Percentiles rank a stretch among this genome's conserved stretches.
These are phyloP conservation scores for Theodoxus fluviatilis DNA, from an alignment of 2,888 invertebrate species.

Conservation along the genomic window DNA sequence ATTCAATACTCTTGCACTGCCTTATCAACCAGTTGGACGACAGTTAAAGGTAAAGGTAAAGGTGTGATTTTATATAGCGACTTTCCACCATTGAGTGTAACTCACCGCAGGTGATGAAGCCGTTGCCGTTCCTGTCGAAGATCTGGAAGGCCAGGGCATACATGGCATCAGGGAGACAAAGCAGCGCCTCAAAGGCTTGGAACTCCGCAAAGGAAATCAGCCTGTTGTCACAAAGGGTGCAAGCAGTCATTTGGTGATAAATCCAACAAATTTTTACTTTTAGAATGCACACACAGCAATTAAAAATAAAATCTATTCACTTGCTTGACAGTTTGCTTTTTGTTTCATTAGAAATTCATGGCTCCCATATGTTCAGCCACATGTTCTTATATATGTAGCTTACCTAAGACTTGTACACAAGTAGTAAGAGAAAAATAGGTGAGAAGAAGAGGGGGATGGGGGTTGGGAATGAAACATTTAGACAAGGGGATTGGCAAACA, in stretches of 20 bases:
- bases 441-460: too few relatives aligned
- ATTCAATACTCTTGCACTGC: background rate
- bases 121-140: conserved; percentile 97
- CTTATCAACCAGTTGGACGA: too few relatives aligned
- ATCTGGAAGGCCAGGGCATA: conserved; percentile 98
- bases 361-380: too few relatives aligned
- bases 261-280: background rate
- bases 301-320: too few relatives aligned
- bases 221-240: conserved; percentile 36
- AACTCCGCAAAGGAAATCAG: conserved; percentile 77
- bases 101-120: conserved; percentile 91
- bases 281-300: too few relatives aligned
- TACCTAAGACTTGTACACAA: too few relatives aligned
- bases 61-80: background rate
- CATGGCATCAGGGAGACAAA: conserved; percentile 95
- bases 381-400: too few relatives aligned
- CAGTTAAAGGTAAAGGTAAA: background rate
- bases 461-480: too few relatives aligned
- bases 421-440: too few relatives aligned
- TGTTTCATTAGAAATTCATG: too few relatives aligned
- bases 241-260: background rate
- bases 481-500: too few relatives aligned
- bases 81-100: conserved; percentile 33
- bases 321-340: too few relatives aligned
- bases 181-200: conserved; percentile 94